phyloP scores from a whole-genome alignment of 2,113 vertebrate species.

The cattle (Bos taurus) region ARS-UCD2.0 NC_037344.1:47086001-47086500 shows the following conservation, averaged over 20 bases:
- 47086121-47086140: neutral
- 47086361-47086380: neutral
- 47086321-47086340: neutral
- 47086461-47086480: neutral
- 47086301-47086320: neutral
- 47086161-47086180: neutral
- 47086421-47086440: neutral
- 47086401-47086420: neutral
- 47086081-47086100: neutral
- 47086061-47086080: neutral
- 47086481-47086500: neutral
- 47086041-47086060: neutral
- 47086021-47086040: neutral
- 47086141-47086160: neutral
- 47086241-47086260: neutral
- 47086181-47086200: neutral
- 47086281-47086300: neutral
- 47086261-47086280: neutral
- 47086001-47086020: neutral
- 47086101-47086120: neutral
- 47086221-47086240: neutral
- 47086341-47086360: neutral
- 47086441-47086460: neutral
- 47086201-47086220: neutral
- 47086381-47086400: neutral